A percentile compares a stretch with the other conserved stretches of the same genome.
phyloP scores from a whole-genome alignment of 2,888 invertebrate species.

The Folsomia manolachei region DNA sequence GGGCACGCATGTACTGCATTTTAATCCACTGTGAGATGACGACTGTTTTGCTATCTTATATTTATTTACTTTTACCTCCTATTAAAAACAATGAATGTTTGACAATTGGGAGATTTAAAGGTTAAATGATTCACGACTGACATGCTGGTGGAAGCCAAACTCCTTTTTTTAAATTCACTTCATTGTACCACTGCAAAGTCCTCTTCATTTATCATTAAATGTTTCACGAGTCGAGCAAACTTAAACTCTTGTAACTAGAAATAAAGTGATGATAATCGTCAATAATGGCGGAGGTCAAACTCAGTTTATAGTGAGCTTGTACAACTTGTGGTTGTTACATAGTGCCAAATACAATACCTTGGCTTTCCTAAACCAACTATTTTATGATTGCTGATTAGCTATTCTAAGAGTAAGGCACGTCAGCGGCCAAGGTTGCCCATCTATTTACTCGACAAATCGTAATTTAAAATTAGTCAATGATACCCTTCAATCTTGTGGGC shows the following conservation, averaged over 20 bases:
- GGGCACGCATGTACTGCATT: too few species aligned
- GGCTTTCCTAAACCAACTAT: background rate
- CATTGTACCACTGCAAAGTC: background rate
- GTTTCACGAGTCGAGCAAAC: background rate
- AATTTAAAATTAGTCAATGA: background rate
- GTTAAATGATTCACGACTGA: background rate
- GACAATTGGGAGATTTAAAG: background rate
- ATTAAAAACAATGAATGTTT: too few species aligned
- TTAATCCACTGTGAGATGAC: too few species aligned
- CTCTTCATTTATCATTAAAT: background rate
- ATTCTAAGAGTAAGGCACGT: background rate
- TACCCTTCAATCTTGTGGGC: too few species aligned
- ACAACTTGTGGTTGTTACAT: too few species aligned
- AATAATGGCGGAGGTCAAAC: background rate
- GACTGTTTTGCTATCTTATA: too few species aligned
- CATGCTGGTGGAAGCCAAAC: too few species aligned
- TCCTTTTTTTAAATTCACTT: background rate
- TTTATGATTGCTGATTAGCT: background rate
- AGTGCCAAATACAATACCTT: too few species aligned
- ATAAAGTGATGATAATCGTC: constrained; percentile 2
- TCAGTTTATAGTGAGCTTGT: background rate
- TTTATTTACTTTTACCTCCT: too few species aligned
- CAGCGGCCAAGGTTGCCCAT: background rate
- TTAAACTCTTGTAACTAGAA: background rate
- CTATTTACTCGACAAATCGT: background rate